Evolutionary conservation across 1,140 invertebrate species (phyloP).

Genomic region (Sarcophaga peregrina): DNA sequence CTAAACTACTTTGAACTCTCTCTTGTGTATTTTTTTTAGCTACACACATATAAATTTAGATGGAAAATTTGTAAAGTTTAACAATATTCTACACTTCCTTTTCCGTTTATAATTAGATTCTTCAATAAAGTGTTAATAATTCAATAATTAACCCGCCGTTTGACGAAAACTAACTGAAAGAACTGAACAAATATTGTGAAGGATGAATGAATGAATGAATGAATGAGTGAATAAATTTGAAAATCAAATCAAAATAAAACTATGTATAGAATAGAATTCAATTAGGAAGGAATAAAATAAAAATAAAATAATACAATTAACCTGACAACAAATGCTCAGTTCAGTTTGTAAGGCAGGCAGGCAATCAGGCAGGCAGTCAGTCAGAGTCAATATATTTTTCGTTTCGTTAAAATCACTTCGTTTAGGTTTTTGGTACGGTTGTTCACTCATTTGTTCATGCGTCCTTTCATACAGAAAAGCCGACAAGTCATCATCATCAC

Average conservation of each 20-base stretch:
- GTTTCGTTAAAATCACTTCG: neutral
- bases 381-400: neutral
- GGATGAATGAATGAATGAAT: no score
- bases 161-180: constrained; percentile 12
- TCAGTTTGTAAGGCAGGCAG: neutral
- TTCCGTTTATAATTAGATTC: neutral
- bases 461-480: constrained; percentile 11
- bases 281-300: neutral
- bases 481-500: constrained; percentile 8
- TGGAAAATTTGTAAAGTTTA: no score
- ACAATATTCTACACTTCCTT: neutral
- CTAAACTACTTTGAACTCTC: no score
- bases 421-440: neutral
- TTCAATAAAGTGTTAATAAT: constrained; percentile 25
- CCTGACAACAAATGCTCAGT: constrained; percentile 1
- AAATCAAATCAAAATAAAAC: constrained; percentile 4
- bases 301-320: constrained; percentile 15
- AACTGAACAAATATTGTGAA: no score
- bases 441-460: constrained; percentile 13
- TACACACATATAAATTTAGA: no score
- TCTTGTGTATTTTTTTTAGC: no score
- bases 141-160: constrained; percentile 13
- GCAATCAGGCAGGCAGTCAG: neutral
- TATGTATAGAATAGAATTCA: constrained; percentile 4
- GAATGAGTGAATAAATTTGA: no score